Conservation (phyloP, 2,797 vertebrate genomes). For the Mastacembelus armatus region DNA sequence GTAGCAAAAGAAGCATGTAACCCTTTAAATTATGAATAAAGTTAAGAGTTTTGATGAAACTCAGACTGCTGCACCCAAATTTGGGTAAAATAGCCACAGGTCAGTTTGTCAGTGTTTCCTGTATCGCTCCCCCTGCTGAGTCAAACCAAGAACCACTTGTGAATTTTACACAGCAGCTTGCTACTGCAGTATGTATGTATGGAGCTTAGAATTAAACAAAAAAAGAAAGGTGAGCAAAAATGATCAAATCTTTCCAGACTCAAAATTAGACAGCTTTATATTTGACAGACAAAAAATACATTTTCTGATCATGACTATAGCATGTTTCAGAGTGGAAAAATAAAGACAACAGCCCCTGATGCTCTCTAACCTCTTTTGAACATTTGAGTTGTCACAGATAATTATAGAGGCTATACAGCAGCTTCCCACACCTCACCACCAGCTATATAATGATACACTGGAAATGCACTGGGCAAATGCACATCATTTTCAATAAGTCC, state of each 20-base stretch:
- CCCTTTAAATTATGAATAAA: conserved; percentile 19
- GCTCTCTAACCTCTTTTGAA: conserved; percentile 79
- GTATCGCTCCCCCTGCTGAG: background rate
- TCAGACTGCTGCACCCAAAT: background rate
- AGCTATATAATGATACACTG: conserved; percentile 94
- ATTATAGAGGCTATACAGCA: conserved; percentile 93
- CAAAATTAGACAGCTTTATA: conserved; percentile 1
- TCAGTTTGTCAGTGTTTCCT: conserved; percentile 18
- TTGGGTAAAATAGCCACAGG: conserved; percentile 9
- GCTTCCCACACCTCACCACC: conserved; percentile 93
- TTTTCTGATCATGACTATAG: conserved; percentile 59
- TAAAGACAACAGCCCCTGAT: conserved; percentile 75
- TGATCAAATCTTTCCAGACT: background rate
- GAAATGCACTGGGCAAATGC: conserved; percentile 89
- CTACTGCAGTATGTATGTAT: conserved; percentile 16
- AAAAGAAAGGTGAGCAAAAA: background rate
- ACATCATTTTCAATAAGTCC: conserved; percentile 96
- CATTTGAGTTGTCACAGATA: conserved; percentile 90
- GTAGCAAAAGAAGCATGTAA: background rate
- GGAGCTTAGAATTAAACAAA: too few species aligned
- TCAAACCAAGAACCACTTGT: conserved; percentile 5
- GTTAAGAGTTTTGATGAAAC: background rate
- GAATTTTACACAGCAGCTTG: conserved; percentile 31
- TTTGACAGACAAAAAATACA: background rate
- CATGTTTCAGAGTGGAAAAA: conserved; percentile 59